Evolutionary conservation across 2,888 invertebrate genomes (phyloP).

Genomic region (Diploptera punctata): DNA sequence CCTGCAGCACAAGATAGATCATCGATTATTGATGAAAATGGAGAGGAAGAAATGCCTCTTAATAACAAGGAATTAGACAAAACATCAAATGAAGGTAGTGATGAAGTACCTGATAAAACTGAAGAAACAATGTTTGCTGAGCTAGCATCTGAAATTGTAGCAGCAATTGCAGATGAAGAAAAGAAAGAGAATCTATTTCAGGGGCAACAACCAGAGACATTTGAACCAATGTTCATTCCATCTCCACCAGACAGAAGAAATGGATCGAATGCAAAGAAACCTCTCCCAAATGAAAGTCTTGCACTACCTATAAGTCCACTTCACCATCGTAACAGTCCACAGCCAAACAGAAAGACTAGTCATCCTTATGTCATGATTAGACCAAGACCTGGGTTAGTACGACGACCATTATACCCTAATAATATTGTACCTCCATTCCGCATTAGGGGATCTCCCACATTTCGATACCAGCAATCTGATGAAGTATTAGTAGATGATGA

Average conservation of each 20-base stretch:
- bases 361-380: constrained; percentile 47
- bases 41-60: background rate
- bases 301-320: constrained; percentile 29
- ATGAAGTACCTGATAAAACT: constrained; percentile 56
- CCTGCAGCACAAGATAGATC: constrained; percentile 56
- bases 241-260: constrained; percentile 70
- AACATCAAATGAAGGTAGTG: constrained; percentile 59
- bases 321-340: constrained; percentile 20
- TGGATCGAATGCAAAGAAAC: constrained; percentile 48
- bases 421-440: constrained; percentile 39
- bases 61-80: constrained; percentile 51
- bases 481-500: constrained; percentile 54
- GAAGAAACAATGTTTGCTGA: constrained; percentile 53
- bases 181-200: constrained; percentile 54
- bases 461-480: constrained; percentile 34
- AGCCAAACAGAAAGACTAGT: constrained; percentile 42
- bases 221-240: constrained; percentile 83
- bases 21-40: constrained; percentile 31
- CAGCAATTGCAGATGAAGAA: constrained; percentile 50
- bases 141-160: constrained; percentile 48
- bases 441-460: constrained; percentile 37
- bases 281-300: constrained; percentile 27
- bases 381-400: constrained; percentile 58
- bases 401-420: constrained; percentile 41
- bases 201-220: constrained; percentile 63